Conservation (phyloP, 2,113 vertebrate genomes). For the Thomomys bottae region DNA sequence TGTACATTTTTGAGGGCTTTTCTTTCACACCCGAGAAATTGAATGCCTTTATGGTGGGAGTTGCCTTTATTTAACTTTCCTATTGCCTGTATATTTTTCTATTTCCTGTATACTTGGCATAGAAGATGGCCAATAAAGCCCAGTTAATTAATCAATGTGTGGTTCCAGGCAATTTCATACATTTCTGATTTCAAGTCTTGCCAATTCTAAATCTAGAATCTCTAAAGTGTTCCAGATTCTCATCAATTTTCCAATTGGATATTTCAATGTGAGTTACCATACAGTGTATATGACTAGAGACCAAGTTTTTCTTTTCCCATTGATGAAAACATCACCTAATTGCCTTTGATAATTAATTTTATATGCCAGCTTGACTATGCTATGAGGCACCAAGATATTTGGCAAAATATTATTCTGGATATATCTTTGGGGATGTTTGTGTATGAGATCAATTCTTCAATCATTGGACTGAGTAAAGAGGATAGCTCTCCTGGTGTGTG, state of each 20-base stretch:
- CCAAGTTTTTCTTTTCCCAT: not conserved
- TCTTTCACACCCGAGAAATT: not conserved
- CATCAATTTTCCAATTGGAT: not conserved
- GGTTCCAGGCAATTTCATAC: not conserved
- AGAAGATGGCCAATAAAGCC: not conserved
- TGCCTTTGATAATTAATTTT: not conserved
- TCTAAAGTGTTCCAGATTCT: not conserved
- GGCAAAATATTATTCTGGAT: not conserved
- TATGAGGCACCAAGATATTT: not conserved
- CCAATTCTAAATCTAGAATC: not conserved
- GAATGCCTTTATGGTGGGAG: not conserved
- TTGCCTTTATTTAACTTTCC: slow-evolving; percentile 12
- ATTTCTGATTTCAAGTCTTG: slow-evolving; percentile 22
- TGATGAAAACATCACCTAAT: not conserved
- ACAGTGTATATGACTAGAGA: not conserved
- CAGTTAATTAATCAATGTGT: not conserved
- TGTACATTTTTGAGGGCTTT: not conserved
- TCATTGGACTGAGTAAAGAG: not conserved
- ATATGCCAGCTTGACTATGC: not conserved
- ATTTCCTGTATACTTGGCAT: not conserved
- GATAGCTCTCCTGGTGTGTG: not conserved
- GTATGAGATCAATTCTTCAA: not conserved
- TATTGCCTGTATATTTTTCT: slow-evolving; percentile 8
- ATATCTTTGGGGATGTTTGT: not conserved
- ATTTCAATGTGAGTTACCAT: not conserved